A percentile compares a stretch with the other conserved stretches of the same genome.
phyloP scores from a whole-genome alignment of 2,797 vertebrate genomes.

The Eupleurogrammus muticus region DNA sequence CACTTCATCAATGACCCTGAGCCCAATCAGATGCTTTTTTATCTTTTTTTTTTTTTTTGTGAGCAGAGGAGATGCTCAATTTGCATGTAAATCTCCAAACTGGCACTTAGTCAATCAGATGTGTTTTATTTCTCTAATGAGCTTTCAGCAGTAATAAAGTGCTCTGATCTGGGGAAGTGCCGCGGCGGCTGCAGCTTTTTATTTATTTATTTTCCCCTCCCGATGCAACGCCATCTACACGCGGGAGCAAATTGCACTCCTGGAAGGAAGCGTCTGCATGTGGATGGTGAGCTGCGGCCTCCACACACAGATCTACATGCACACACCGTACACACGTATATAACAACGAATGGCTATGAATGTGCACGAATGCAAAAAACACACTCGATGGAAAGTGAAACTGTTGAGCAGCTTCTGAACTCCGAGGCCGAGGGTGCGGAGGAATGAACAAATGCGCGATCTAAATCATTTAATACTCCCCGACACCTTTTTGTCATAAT shows the following conservation, averaged over 20 bases:
- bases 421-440: too few species aligned
- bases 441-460: too few species aligned
- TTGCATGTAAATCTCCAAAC: conserved; percentile 49
- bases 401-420: too few species aligned
- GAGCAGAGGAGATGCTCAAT: conserved; percentile 22
- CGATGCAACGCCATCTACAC: not conserved
- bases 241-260: not conserved
- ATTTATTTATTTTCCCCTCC: conserved; percentile 3
- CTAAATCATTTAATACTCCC: too few species aligned
- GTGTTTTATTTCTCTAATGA: conserved; percentile 41
- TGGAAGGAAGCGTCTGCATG: not conserved
- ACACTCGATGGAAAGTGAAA: too few species aligned
- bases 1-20: conserved; percentile 34
- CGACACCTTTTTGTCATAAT: too few species aligned
- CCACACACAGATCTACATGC: too few species aligned
- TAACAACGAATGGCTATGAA: too few species aligned
- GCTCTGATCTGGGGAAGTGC: not conserved
- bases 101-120: conserved; percentile 29
- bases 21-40: conserved; percentile 8
- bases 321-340: too few species aligned
- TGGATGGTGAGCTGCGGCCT: not conserved
- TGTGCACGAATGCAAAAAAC: too few species aligned
- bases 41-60: conserved; percentile 5
- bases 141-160: conserved; percentile 1
- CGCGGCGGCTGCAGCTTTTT: not conserved